Evolutionary conservation across 2,113 vertebrate species (phyloP).

Genomic region (Ahaetulla prasina): DNA sequence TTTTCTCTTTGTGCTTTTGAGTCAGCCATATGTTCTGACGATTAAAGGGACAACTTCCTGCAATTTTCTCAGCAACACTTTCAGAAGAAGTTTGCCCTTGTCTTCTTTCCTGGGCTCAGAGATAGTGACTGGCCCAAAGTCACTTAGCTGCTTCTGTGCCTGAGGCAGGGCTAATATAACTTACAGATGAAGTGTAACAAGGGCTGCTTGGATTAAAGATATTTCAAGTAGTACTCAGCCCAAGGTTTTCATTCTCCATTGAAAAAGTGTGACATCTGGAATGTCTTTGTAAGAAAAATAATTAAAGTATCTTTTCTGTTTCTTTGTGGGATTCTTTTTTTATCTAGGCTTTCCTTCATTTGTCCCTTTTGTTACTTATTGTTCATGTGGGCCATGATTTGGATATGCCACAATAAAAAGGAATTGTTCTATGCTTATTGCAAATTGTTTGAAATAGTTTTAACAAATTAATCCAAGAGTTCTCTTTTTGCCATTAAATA

Average conservation of each 20-base stretch:
- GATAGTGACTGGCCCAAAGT: background rate
- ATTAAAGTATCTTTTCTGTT: conserved; percentile 22
- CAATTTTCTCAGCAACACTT: background rate
- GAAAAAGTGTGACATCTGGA: background rate
- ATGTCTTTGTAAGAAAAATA: rapidly evolving
- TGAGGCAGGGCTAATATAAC: background rate
- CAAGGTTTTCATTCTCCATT: conserved; percentile 2
- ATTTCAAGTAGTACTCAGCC: conserved; percentile 6
- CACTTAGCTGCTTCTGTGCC: background rate
- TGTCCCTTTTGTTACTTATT: conserved; percentile 6
- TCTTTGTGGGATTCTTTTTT: conserved; percentile 34
- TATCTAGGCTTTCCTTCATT: conserved; percentile 30
- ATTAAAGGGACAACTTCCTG: background rate
- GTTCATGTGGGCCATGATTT: conserved; percentile 21
- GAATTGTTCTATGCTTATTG: background rate
- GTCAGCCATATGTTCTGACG: background rate
- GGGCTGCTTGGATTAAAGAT: background rate
- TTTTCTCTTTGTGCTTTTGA: background rate
- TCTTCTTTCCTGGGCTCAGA: background rate
- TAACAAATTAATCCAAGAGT: background rate
- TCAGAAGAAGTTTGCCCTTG: background rate
- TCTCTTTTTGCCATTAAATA: conserved; percentile 40
- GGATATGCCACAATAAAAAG: conserved; percentile 25
- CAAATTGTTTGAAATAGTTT: conserved; percentile 37
- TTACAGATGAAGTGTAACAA: background rate